Conservation (phyloP, 2,113 vertebrate species). For the Cheirogaleus medius region DNA sequence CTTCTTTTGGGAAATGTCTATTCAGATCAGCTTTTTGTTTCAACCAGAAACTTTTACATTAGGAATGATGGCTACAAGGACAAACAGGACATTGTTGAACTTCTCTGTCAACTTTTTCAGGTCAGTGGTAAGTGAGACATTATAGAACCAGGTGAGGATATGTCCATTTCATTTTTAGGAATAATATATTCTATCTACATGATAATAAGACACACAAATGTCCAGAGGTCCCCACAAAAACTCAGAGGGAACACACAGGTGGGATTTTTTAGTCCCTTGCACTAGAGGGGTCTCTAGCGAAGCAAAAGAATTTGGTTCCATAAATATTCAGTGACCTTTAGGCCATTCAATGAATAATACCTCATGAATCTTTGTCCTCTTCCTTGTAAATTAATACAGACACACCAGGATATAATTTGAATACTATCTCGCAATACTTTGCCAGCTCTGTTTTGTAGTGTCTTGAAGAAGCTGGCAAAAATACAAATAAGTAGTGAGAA, state of each 20-base stretch:
- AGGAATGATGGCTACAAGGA: not conserved
- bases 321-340: not conserved
- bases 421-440: conserved; percentile 40
- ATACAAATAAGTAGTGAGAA: conserved; percentile 53
- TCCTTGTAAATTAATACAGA: conserved; percentile 47
- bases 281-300: not conserved
- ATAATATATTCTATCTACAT: not conserved
- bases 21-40: not conserved
- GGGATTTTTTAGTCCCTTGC: not conserved
- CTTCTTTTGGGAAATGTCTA: not conserved
- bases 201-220: not conserved
- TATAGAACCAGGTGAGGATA: not conserved
- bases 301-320: not conserved
- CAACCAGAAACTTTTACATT: not conserved
- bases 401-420: not conserved
- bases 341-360: not conserved
- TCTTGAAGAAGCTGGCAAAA: conserved; percentile 30
- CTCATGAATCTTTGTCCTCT: conserved; percentile 8
- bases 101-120: not conserved
- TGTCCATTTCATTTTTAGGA: not conserved
- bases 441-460: not conserved
- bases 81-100: not conserved
- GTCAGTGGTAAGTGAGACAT: not conserved
- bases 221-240: not conserved
- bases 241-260: not conserved